These are phyloP conservation scores for Atopsyche davidsoni DNA, from an alignment of 1,140 invertebrate genomes.

Conservation along the genomic window DNA sequence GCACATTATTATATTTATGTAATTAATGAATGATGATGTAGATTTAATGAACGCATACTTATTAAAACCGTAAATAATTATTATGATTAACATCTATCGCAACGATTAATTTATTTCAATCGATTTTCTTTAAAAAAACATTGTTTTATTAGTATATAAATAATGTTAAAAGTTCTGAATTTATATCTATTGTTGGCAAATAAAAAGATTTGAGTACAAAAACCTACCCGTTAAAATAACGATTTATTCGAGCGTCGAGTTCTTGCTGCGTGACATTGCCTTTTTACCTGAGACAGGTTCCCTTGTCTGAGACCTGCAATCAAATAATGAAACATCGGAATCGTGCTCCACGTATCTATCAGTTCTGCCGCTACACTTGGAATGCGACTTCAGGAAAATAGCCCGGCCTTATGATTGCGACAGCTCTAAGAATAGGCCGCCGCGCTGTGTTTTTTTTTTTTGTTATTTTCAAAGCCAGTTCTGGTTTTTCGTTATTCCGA, in stretches of 20 bases:
- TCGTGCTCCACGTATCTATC: conserved; percentile 28
- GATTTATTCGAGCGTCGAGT: too few species aligned
- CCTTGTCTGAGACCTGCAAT: conserved; percentile 13
- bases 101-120: not conserved
- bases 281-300: conserved; percentile 27
- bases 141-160: not conserved
- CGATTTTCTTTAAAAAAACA: not conserved
- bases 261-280: not conserved
- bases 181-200: too few species aligned
- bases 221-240: too few species aligned
- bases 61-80: too few species aligned
- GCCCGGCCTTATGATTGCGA: too few species aligned
- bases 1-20: too few species aligned
- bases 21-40: too few species aligned
- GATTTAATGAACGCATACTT: too few species aligned
- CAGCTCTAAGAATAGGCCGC: not conserved
- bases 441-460: too few species aligned
- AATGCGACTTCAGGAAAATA: conserved; percentile 11
- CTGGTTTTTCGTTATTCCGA: too few species aligned
- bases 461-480: too few species aligned
- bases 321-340: conserved; percentile 27
- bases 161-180: not conserved
- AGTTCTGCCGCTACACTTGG: conserved; percentile 19
- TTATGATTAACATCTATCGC: not conserved
- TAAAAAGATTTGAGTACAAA: too few species aligned